phyloP scores from a whole-genome alignment of 2,797 vertebrate species.

The Cetoscarus ocellatus region DNA sequence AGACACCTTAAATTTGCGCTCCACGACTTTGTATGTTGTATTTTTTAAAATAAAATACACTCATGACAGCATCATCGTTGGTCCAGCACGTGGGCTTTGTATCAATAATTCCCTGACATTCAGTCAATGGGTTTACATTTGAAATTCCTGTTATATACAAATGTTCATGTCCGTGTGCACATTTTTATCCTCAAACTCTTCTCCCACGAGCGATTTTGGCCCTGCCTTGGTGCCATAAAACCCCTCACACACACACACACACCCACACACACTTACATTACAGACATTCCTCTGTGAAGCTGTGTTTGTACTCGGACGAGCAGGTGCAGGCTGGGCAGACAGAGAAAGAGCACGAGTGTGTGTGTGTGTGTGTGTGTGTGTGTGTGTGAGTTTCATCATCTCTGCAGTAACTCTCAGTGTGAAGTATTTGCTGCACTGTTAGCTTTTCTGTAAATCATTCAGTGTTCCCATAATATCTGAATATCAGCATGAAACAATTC shows the following conservation, averaged over 20 bases:
- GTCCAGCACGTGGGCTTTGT: neutral
- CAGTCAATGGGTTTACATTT: neutral
- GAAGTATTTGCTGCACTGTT: neutral
- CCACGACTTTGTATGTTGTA: too few species aligned
- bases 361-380: conserved; percentile 1
- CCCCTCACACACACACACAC: neutral
- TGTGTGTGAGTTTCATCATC: conserved; percentile 8
- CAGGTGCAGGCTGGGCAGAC: conserved; percentile 49
- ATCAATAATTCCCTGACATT: neutral
- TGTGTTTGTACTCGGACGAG: conserved; percentile 37
- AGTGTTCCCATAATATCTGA: neutral
- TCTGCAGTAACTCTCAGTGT: conserved; percentile 1
- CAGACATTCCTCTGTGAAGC: conserved; percentile 49
- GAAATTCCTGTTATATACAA: neutral
- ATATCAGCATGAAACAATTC: neutral
- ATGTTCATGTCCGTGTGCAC: neutral
- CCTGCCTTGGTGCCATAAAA: conserved; percentile 24
- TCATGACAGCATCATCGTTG: too few species aligned
- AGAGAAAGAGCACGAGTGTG: neutral
- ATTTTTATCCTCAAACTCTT: conserved; percentile 1
- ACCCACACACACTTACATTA: conserved; percentile 33
- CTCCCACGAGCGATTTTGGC: conserved; percentile 27
- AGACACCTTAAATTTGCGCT: too few species aligned
- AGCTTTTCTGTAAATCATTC: conserved; percentile 5
- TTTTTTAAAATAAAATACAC: too few species aligned